These are phyloP conservation scores for Pinctada fucata DNA, from an alignment of 2,888 invertebrate genomes.

Conservation along the genomic window DNA sequence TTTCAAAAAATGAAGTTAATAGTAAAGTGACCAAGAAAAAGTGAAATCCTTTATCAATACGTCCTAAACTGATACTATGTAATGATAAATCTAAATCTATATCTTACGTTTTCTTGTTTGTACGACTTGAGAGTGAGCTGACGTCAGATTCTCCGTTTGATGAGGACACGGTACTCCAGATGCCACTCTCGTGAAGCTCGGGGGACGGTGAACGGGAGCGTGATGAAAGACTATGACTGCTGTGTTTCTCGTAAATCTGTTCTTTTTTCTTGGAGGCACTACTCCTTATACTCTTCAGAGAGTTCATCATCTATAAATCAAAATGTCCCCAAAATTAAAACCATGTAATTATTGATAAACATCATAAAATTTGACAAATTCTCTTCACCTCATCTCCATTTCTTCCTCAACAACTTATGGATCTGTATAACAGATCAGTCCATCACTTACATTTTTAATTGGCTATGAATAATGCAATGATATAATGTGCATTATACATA, in stretches of 20 bases:
- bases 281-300: conserved; percentile 75
- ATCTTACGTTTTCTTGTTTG: conserved; percentile 20
- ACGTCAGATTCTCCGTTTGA: conserved; percentile 52
- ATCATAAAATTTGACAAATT: too few species aligned
- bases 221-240: conserved; percentile 69
- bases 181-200: conserved; percentile 64
- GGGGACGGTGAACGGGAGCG: conserved; percentile 59
- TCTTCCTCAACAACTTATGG: background rate
- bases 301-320: conserved; percentile 68
- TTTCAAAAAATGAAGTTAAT: too few species aligned
- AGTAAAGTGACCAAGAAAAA: too few species aligned
- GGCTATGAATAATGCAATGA: too few species aligned
- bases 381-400: too few species aligned
- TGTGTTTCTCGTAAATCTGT: conserved; percentile 87
- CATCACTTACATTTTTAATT: too few species aligned
- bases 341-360: too few species aligned
- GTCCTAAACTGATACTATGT: too few species aligned
- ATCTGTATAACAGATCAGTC: background rate
- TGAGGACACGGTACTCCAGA: conserved; percentile 60
- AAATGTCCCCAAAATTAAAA: background rate
- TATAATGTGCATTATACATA: too few species aligned
- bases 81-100: too few species aligned
- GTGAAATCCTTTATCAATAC: too few species aligned
- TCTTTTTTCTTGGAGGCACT: conserved; percentile 83
- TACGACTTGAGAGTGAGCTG: conserved; percentile 42